A percentile compares a stretch with the other conserved stretches of the same genome.
Evolutionary conservation across 2,113 vertebrate species (phyloP).

Genomic region (Plecotus auritus): DNA sequence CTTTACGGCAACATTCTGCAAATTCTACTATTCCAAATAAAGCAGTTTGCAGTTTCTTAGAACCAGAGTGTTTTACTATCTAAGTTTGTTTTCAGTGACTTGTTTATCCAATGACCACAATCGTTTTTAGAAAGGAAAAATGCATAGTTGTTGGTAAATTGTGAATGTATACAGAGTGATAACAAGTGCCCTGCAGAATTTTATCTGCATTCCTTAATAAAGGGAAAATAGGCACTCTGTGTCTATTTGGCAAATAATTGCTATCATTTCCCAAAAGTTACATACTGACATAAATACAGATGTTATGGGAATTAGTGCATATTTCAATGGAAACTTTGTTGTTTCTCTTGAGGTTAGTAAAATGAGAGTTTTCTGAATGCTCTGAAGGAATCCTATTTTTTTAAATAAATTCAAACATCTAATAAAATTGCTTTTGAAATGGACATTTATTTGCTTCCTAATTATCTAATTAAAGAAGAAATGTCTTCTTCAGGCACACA

Average conservation of each 20-base stretch:
- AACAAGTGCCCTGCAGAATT: not conserved
- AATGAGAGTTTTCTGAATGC: slow-evolving; percentile 42
- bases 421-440: slow-evolving; percentile 54
- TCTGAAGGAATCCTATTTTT: slow-evolving; percentile 9
- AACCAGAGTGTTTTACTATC: slow-evolving; percentile 26
- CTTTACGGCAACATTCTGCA: slow-evolving; percentile 60
- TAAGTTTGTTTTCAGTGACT: slow-evolving; percentile 54
- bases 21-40: slow-evolving; percentile 69
- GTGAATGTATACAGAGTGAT: not conserved
- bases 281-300: not conserved
- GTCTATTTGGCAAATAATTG: slow-evolving; percentile 26
- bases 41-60: slow-evolving; percentile 53
- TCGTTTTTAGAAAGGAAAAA: not conserved
- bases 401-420: slow-evolving; percentile 34
- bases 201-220: not conserved
- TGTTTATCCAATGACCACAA: slow-evolving; percentile 55
- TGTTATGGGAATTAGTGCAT: not conserved
- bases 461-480: slow-evolving; percentile 38
- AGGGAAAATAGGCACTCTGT: not conserved
- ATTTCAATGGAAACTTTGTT: not conserved
- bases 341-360: slow-evolving; percentile 42
- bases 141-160: not conserved
- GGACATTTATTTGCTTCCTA: slow-evolving; percentile 38
- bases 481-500: slow-evolving; percentile 20
- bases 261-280: slow-evolving; percentile 19